Conservation (phyloP, 2,113 vertebrate genomes). For the Microcebus murinus region DNA sequence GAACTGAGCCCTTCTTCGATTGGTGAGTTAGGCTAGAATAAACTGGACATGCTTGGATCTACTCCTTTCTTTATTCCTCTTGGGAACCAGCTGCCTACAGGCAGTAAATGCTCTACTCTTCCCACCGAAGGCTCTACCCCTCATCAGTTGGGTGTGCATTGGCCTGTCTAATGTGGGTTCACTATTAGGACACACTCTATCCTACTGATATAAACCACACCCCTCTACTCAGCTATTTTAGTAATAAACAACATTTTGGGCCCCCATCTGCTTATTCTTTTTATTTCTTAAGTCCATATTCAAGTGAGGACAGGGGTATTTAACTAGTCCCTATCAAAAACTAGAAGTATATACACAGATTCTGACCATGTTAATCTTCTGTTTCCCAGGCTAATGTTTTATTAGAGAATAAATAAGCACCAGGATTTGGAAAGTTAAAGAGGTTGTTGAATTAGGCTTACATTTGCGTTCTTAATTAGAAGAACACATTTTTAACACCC, state of each 20-base stretch:
- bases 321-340: not conserved
- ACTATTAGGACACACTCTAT: conserved; percentile 7
- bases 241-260: not conserved
- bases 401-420: not conserved
- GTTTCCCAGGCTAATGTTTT: conserved; percentile 28
- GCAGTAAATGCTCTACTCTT: not conserved
- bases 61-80: not conserved
- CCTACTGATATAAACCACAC: not conserved
- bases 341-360: not conserved
- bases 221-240: not conserved
- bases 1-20: not conserved
- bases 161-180: not conserved
- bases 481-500: not conserved
- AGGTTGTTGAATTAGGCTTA: conserved; percentile 38
- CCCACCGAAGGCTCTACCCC: not conserved
- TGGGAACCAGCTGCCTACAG: not conserved
- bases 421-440: conserved; percentile 30
- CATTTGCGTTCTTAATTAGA: conserved; percentile 36
- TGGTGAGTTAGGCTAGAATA: not conserved
- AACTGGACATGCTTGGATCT: not conserved
- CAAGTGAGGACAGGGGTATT: not conserved
- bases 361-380: conserved; percentile 27
- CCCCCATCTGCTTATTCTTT: not conserved
- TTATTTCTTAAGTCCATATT: not conserved
- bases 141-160: not conserved